Conservation (phyloP, 2,113 vertebrate species). For the Phalacrocorax brasilianus region DNA sequence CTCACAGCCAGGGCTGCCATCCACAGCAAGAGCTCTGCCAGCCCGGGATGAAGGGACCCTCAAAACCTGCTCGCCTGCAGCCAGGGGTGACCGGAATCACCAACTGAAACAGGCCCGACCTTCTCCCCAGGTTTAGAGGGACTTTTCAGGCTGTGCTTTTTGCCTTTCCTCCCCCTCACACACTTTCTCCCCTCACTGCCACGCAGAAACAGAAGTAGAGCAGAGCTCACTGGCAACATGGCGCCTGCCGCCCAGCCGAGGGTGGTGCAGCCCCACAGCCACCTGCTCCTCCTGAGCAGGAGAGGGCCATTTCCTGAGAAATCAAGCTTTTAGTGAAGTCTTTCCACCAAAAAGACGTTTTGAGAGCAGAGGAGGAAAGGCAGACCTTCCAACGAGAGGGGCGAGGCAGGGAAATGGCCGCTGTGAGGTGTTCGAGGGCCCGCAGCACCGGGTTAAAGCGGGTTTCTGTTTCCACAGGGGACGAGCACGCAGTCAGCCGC, state of each 20-base stretch:
- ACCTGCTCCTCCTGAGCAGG: not conserved
- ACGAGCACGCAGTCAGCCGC: fast-evolving
- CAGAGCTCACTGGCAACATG: not conserved
- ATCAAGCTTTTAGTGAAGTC: not conserved
- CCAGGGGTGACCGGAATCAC: not conserved
- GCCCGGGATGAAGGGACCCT: fast-evolving
- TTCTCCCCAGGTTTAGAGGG: not conserved
- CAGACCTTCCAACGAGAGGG: not conserved
- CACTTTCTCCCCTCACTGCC: fast-evolving
- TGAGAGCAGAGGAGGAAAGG: not conserved
- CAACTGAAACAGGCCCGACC: not conserved
- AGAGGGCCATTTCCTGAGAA: not conserved
- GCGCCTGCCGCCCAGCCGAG: not conserved
- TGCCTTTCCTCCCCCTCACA: too few relatives aligned
- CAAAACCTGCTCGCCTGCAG: fast-evolving
- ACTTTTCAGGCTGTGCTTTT: fast-evolving
- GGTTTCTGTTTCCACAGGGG: not conserved
- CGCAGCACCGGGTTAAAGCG: fast-evolving
- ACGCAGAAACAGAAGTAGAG: not conserved
- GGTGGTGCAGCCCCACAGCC: not conserved
- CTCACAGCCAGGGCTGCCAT: fast-evolving
- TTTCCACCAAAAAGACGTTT: not conserved
- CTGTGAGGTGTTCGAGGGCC: fast-evolving
- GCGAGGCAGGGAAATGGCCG: not conserved
- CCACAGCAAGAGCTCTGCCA: not conserved